These are phyloP conservation scores for Solen grandis DNA, from an alignment of 1,140 invertebrate species.

Conservation along the genomic window DNA sequence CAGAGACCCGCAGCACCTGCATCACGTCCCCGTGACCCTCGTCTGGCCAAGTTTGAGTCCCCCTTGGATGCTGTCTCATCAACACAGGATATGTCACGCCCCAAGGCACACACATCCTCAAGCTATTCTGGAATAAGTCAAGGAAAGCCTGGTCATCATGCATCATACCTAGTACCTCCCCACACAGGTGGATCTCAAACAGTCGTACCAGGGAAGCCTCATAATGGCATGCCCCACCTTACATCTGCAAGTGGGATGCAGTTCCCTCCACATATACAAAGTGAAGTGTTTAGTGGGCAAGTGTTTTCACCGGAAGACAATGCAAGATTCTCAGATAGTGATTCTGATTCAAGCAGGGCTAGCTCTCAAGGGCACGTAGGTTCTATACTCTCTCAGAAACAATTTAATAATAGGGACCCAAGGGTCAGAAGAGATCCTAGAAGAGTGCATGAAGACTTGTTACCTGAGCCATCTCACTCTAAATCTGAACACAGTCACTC, in stretches of 20 bases:
- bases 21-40: conserved; percentile 55
- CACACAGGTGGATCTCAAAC: too few relatives aligned
- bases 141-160: too few relatives aligned
- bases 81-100: background rate
- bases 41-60: background rate
- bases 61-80: background rate
- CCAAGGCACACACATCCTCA: too few relatives aligned
- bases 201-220: too few relatives aligned
- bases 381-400: background rate
- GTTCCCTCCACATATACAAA: background rate
- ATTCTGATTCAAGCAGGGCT: conserved; percentile 44
- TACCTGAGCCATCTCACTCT: too few relatives aligned
- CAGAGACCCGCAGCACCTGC: conserved; percentile 62
- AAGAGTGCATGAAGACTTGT: background rate
- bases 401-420: conserved; percentile 23
- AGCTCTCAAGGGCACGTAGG: background rate
- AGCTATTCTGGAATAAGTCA: too few relatives aligned
- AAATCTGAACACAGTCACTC: too few relatives aligned
- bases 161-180: too few relatives aligned
- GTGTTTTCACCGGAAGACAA: conserved; percentile 23
- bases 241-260: too few relatives aligned
- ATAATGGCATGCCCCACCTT: too few relatives aligned
- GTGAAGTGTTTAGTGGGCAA: conserved; percentile 30
- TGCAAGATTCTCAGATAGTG: conserved; percentile 51
- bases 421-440: background rate